A percentile compares a stretch with the other conserved stretches of the same genome.
Conservation (phyloP, 1,140 invertebrate genomes). For the Nasonia vitripennis region DNA sequence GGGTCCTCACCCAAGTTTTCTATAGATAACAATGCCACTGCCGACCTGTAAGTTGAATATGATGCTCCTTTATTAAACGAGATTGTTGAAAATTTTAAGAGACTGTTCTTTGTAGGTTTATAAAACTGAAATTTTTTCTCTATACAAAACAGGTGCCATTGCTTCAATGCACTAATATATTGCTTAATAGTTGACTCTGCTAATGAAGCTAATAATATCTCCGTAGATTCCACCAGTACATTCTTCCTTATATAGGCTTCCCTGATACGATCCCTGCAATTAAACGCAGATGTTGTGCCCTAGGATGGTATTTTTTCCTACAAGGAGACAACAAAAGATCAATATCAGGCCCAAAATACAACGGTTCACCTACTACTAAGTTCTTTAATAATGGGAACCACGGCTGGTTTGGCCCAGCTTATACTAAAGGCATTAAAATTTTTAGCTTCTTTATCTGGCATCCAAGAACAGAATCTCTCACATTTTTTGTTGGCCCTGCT, state of each 20-base stretch:
- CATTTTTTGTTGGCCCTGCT: conserved; percentile 12
- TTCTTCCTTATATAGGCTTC: conserved; percentile 48
- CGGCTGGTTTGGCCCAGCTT: conserved; percentile 24
- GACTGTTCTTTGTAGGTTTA: not conserved
- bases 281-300: conserved; percentile 56
- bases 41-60: conserved; percentile 28
- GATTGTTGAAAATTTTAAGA: conserved; percentile 46
- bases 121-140: conserved; percentile 37
- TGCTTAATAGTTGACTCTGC: conserved; percentile 57
- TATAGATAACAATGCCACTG: conserved; percentile 45
- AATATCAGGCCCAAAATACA: conserved; percentile 20
- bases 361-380: not conserved
- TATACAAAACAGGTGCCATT: conserved; percentile 60
- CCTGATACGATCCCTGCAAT: conserved; percentile 56
- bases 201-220: conserved; percentile 58
- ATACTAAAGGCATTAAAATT: conserved; percentile 12
- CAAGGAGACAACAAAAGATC: conserved; percentile 52
- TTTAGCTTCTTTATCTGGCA: not conserved
- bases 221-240: conserved; percentile 47
- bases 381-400: conserved; percentile 26
- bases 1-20: conserved; percentile 45
- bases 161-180: conserved; percentile 56
- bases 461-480: conserved; percentile 24
- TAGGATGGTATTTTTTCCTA: conserved; percentile 50
- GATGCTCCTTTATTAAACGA: conserved; percentile 27